Evolutionary conservation across 92 coral and sea anemone genomes (phyloP).

Genomic region (Anthopleura xanthogrammica): DNA sequence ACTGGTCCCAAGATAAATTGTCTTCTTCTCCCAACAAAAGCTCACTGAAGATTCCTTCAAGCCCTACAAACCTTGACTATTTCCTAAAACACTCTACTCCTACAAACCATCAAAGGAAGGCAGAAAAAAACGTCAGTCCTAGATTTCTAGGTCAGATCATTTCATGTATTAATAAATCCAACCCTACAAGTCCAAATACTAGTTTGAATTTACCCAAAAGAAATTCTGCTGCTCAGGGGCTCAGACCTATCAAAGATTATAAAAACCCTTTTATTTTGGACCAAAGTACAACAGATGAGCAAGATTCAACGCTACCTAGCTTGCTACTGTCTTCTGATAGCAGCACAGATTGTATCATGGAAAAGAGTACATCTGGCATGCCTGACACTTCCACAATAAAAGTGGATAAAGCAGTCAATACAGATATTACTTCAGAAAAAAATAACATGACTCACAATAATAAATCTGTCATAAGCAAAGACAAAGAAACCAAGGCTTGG

Average conservation of each 20-base stretch:
- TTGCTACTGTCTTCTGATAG: slow-evolving; percentile 16
- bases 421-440: slow-evolving; percentile 13
- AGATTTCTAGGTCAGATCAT: slow-evolving; percentile 36
- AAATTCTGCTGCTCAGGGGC: background rate
- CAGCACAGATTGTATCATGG: slow-evolving; percentile 10
- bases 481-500: background rate
- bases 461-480: background rate
- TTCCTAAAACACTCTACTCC: background rate
- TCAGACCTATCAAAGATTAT: slow-evolving; percentile 13
- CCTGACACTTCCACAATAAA: background rate
- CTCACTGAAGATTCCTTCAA: background rate
- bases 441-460: background rate
- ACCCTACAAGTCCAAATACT: background rate
- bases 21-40: background rate
- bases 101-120: background rate
- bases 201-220: background rate
- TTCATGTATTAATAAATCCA: slow-evolving; percentile 22
- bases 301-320: slow-evolving; percentile 15
- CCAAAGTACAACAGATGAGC: slow-evolving; percentile 22
- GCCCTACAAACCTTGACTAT: background rate
- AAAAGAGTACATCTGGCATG: background rate
- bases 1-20: background rate
- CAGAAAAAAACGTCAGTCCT: slow-evolving; percentile 1
- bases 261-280: slow-evolving; percentile 27
- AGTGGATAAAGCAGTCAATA: slow-evolving; percentile 34